Conservation (phyloP, 2,888 invertebrate genomes). For the Protophormia terraenovae region DNA sequence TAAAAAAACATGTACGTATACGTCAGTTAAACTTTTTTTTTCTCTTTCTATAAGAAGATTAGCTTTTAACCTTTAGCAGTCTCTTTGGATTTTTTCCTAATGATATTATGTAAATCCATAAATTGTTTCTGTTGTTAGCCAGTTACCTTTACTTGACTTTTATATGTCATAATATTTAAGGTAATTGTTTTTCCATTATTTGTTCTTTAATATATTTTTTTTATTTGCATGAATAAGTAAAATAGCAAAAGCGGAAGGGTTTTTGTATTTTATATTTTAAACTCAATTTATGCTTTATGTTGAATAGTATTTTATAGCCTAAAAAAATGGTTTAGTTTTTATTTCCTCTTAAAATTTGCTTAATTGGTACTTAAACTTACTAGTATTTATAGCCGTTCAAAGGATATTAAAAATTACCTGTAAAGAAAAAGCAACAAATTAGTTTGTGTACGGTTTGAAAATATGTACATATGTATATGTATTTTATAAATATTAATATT, state of each 20-base stretch:
- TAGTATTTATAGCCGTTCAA: not conserved
- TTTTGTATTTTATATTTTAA: not conserved
- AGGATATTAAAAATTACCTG: not conserved
- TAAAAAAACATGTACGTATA: no score
- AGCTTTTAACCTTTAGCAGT: not conserved
- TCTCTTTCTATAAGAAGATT: not conserved
- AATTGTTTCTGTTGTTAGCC: slow-evolving; percentile 31
- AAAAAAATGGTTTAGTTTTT: not conserved
- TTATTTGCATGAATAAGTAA: not conserved
- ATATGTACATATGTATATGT: no score
- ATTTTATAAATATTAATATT: no score
- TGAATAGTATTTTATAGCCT: not conserved
- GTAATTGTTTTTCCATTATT: slow-evolving; percentile 38
- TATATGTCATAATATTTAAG: slow-evolving; percentile 34
- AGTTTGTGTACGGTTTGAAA: not conserved
- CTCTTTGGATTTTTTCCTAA: not conserved
- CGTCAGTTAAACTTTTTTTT: not conserved
- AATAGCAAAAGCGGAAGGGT: not conserved
- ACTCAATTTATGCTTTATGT: not conserved
- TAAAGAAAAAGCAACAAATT: not conserved
- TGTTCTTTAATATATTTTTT: not conserved
- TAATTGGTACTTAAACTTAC: not conserved
- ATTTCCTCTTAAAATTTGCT: not conserved
- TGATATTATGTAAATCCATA: slow-evolving; percentile 19
- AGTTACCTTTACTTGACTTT: slow-evolving; percentile 49